Conservation (phyloP, 2,888 invertebrate genomes). For the Caenorhabditis becei region DNA sequence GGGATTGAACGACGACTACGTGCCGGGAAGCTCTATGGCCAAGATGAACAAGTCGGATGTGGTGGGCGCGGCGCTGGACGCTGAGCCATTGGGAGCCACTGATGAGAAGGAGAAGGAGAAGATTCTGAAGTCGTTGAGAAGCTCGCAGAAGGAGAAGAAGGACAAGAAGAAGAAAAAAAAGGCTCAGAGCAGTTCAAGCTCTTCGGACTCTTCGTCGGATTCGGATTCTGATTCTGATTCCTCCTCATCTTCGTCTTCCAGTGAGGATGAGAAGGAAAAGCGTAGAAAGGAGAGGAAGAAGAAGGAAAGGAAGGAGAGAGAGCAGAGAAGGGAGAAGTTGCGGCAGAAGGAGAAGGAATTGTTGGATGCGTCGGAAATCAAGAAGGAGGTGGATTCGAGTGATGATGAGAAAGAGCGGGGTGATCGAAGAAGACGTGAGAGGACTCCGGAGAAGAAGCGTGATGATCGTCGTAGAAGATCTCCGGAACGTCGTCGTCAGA, state of each 20-base stretch:
- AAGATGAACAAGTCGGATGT: slow-evolving; percentile 77
- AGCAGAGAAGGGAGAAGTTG: slow-evolving; percentile 43
- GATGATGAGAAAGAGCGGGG: slow-evolving; percentile 34
- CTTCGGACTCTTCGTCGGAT: slow-evolving; percentile 32
- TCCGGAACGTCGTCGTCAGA: slow-evolving; percentile 1
- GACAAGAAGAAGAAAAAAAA: slow-evolving; percentile 31
- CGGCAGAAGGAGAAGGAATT: slow-evolving; percentile 36
- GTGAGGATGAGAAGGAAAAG: slow-evolving; percentile 59
- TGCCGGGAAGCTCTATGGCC: slow-evolving; percentile 78
- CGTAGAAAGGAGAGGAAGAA: slow-evolving; percentile 39
- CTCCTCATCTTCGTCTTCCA: slow-evolving; percentile 40
- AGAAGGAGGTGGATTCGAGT: slow-evolving; percentile 35
- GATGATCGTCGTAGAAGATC: slow-evolving; percentile 10
- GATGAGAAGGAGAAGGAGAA: slow-evolving; percentile 62
- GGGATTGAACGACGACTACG: slow-evolving; percentile 76
- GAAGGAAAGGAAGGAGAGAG: slow-evolving; percentile 46
- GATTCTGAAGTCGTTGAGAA: slow-evolving; percentile 67
- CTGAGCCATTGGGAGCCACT: slow-evolving; percentile 23
- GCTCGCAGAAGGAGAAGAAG: slow-evolving; percentile 56
- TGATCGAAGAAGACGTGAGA: slow-evolving; percentile 5
- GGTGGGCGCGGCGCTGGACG: slow-evolving; percentile 69
- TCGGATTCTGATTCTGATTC: slow-evolving; percentile 40
- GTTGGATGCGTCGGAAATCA: slow-evolving; percentile 31
- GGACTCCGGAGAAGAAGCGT: not conserved
- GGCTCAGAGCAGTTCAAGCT: not conserved